These are phyloP conservation scores for Patella depressa DNA, from an alignment of 2,888 invertebrate genomes.

Conservation along the genomic window DNA sequence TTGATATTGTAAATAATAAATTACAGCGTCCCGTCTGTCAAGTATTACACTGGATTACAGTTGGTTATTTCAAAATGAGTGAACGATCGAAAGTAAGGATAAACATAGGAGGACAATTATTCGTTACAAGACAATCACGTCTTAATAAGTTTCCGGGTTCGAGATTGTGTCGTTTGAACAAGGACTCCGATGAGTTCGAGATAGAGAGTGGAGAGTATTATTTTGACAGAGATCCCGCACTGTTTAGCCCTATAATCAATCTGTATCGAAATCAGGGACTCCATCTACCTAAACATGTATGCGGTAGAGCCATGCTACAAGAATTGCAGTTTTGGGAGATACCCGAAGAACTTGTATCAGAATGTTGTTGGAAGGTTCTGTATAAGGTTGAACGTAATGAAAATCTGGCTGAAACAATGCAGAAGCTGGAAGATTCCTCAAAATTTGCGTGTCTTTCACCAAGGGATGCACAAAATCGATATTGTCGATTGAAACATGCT, in stretches of 20 bases:
- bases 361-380: constrained; percentile 50
- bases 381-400: constrained; percentile 38
- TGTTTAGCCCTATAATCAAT: constrained; percentile 52
- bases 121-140: constrained; percentile 32
- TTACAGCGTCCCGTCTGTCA: too few relatives aligned
- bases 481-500: not conserved
- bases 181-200: constrained; percentile 23
- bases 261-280: constrained; percentile 49
- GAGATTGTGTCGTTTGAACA: constrained; percentile 28
- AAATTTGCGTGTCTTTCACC: not conserved
- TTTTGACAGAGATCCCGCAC: constrained; percentile 52
- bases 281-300: constrained; percentile 54
- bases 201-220: constrained; percentile 37
- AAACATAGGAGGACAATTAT: constrained; percentile 44
- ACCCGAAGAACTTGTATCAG: constrained; percentile 43
- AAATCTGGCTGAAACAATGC: constrained; percentile 36
- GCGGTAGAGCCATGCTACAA: constrained; percentile 49
- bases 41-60: too few relatives aligned
- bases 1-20: too few relatives aligned
- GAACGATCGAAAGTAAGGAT: constrained; percentile 17
- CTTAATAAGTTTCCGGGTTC: constrained; percentile 35
- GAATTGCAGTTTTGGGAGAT: constrained; percentile 59
- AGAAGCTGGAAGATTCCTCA: constrained; percentile 1
- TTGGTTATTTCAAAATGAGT: too few relatives aligned
- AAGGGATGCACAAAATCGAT: not conserved